Conservation (phyloP, 2,888 invertebrate genomes). For the Napeogenes inachia region DNA sequence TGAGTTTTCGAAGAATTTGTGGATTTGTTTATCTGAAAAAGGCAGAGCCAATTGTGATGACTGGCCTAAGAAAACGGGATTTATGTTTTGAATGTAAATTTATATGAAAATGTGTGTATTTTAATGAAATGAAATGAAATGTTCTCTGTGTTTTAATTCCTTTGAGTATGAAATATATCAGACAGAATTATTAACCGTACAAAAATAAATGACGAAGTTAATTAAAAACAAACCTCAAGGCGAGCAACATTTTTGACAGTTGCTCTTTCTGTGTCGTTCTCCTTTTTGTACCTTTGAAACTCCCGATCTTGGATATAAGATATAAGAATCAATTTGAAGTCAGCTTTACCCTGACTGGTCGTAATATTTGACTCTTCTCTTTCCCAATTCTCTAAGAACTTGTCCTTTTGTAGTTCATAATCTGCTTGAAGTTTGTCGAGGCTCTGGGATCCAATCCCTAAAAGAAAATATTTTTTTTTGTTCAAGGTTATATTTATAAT, state of each 20-base stretch:
- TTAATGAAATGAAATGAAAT: background rate
- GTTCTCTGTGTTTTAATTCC: slow-evolving; percentile 1
- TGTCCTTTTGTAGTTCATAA: slow-evolving; percentile 76
- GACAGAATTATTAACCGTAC: no score
- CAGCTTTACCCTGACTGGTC: slow-evolving; percentile 71
- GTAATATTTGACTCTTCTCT: slow-evolving; percentile 74
- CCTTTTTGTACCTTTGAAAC: slow-evolving; percentile 48
- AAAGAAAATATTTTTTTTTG: slow-evolving; percentile 12
- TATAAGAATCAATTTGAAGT: slow-evolving; percentile 77
- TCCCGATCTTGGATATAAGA: slow-evolving; percentile 77
- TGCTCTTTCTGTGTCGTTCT: slow-evolving; percentile 49
- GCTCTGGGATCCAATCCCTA: slow-evolving; percentile 78
- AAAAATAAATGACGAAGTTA: no score
- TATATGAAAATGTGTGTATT: background rate
- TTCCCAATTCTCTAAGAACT: slow-evolving; percentile 73
- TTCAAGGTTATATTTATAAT: no score
- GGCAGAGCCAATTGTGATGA: slow-evolving; percentile 86
- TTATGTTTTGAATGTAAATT: slow-evolving; percentile 16
- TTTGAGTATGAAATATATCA: background rate
- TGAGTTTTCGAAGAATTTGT: slow-evolving; percentile 79
- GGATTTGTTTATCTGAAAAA: slow-evolving; percentile 83
- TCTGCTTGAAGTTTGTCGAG: slow-evolving; percentile 74
- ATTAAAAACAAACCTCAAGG: slow-evolving; percentile 52
- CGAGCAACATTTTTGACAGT: slow-evolving; percentile 62
- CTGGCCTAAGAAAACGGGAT: slow-evolving; percentile 65